Evolutionary conservation across 2,888 invertebrate species (phyloP), one percentile per base, ranked within the genome.

Genomic region (Dryococelus australis): DNA sequence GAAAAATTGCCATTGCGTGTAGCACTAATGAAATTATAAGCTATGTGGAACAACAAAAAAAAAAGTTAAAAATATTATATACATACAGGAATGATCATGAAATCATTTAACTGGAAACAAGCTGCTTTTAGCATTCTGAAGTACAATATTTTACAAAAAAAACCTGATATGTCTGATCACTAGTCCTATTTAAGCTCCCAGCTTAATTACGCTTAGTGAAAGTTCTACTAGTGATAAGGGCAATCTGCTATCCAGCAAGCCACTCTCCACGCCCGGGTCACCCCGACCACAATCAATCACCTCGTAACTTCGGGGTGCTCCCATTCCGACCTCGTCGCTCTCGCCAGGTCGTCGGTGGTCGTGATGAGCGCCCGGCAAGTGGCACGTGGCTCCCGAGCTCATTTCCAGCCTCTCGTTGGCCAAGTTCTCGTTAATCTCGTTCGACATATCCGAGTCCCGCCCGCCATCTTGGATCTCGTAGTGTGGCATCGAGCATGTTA

Each of bases 401-500:
- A 1, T 10, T 35, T 83, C 83, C 28, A 85, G 86, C 91, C 93
- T 93, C 84, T 92, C 90, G 89, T 93, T 93, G 90, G 93, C 93
- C 90, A 93, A 93, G 91, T 93, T 93, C 90, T 93, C 93, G 90
- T 93, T 92, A 90, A 87, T 88, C 86, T 84, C 92, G 91, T 86
- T 92, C 91, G 89, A 85, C 87, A 88, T 53, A 79, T 87, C 87
- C 27, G 65, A 65, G 65, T 87, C 87, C 84, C n/a, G 26, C 27
- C 79, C 27, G 43, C 43, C 86, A 86, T 47, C 16, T 53, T 92
- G 91, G 93, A 93, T 89, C 92, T 92, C 89, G 93, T 91, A 13
- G 93, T 91, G 28, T 87, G 93, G 90, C 88, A 93, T 91, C 88
- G 92, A 91, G 53, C 93, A 90, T 90, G 93, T 93, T 91, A 94